Conservation (phyloP, 2,797 vertebrate species). For the Pantherophis alleghaniensis region DNA sequence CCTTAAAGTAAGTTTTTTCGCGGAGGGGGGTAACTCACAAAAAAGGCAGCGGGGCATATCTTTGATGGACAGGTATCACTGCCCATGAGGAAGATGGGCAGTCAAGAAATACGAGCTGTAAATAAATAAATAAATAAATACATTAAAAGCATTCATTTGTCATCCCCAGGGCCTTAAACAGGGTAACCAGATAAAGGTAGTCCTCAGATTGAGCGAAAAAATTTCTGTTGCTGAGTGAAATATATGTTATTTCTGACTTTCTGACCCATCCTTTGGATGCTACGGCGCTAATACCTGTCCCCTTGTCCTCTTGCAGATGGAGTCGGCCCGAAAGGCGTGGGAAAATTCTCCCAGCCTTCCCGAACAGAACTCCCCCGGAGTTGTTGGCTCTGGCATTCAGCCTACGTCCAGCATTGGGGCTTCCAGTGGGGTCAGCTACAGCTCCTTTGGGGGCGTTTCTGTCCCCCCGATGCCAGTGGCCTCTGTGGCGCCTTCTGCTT, state of each 20-base stretch:
- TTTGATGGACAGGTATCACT: not conserved
- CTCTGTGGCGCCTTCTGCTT: constrained; percentile 95
- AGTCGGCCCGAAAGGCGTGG: constrained; percentile 98
- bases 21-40: not conserved
- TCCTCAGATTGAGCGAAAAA: not conserved
- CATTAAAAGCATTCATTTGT: not conserved
- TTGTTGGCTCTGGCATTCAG: constrained; percentile 80
- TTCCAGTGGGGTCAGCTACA: constrained; percentile 93
- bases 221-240: not conserved
- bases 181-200: not conserved
- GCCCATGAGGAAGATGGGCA: not conserved
- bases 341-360: constrained; percentile 97
- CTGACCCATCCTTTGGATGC: not conserved
- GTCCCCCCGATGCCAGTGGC: constrained; percentile 98
- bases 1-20: constrained; percentile 83
- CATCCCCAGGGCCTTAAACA: not conserved
- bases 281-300: not conserved
- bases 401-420: constrained; percentile 89
- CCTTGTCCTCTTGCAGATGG: constrained; percentile 80
- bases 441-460: constrained; percentile 94
- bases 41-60: too few relatives aligned
- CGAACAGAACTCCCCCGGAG: constrained; percentile 92
- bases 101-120: not conserved
- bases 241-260: not conserved
- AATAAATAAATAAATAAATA: not conserved